Percentiles rank a stretch among this genome's conserved stretches.
phyloP scores from a whole-genome alignment of 2,113 vertebrate genomes.

The Scolopax mira region DNA sequence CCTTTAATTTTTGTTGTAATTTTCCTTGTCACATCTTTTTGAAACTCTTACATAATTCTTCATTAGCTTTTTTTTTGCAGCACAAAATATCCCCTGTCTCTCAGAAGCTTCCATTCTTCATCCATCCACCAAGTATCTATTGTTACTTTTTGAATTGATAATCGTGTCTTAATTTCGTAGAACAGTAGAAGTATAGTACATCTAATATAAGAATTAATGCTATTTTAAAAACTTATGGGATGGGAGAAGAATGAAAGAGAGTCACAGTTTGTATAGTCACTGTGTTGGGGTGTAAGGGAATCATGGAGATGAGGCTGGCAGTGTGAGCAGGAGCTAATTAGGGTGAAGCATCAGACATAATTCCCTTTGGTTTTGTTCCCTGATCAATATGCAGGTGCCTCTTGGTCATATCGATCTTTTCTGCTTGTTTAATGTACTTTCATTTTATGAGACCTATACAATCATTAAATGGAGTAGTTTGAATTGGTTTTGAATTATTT shows the following conservation, averaged over 20 bases:
- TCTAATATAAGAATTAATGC: neutral
- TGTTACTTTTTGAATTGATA: neutral
- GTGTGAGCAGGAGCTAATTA: neutral
- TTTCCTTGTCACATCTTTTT: neutral
- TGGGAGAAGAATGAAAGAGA: neutral
- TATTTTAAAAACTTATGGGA: neutral
- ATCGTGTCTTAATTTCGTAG: neutral
- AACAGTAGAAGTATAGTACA: neutral
- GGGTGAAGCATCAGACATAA: neutral
- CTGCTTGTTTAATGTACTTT: conserved; percentile 21
- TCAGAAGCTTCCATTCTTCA: neutral
- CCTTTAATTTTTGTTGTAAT: neutral
- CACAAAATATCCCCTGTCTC: neutral
- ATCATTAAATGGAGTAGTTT: neutral
- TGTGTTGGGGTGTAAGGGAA: neutral
- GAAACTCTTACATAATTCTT: neutral
- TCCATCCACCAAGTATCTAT: neutral
- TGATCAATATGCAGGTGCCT: conserved; percentile 11
- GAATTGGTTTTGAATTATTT: conserved; percentile 30
- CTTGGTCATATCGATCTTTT: neutral
- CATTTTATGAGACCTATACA: conserved; percentile 9
- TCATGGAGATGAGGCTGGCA: neutral
- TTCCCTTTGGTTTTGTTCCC: neutral
- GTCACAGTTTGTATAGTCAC: neutral
- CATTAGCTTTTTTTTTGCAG: neutral